Conservation (phyloP, 2,797 vertebrate genomes). For the Pyrocephalus nanus region DNA sequence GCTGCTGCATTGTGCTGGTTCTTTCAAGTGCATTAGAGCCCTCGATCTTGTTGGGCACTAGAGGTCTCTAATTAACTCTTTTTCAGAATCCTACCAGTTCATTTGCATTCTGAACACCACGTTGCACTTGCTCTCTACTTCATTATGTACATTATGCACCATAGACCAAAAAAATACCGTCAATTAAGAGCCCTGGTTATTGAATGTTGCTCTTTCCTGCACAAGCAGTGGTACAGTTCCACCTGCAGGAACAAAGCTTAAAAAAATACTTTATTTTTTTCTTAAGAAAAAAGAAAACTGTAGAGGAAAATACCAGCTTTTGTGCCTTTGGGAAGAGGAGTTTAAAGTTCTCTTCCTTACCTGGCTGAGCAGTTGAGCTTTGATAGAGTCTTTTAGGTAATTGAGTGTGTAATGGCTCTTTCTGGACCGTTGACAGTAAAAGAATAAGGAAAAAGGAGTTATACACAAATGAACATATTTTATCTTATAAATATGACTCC, state of each 20-base stretch:
- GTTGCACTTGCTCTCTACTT: not conserved
- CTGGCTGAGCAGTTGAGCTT: not conserved
- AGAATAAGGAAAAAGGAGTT: not conserved
- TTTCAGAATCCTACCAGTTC: not conserved
- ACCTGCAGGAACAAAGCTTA: not conserved
- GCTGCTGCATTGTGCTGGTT: not conserved
- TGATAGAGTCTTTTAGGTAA: not conserved
- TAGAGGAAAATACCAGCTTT: not conserved
- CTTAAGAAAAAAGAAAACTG: not conserved
- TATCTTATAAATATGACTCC: not conserved
- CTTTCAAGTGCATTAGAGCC: not conserved
- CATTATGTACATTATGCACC: not conserved
- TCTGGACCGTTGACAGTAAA: not conserved
- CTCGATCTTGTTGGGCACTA: not conserved
- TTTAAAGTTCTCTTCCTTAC: not conserved
- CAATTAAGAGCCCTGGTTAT: not conserved
- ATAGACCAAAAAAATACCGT: not conserved
- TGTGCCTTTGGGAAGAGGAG: not conserved
- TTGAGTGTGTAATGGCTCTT: not conserved
- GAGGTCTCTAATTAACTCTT: constrained; percentile 21
- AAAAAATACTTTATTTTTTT: not conserved
- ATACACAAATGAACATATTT: not conserved
- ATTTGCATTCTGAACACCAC: not conserved
- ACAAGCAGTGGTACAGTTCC: not conserved
- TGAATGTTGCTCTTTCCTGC: not conserved